Evolutionary conservation across 2,113 vertebrate genomes (phyloP), one percentile per base, ranked within the genome.

Genomic region (Istiophorus platypterus): DNA sequence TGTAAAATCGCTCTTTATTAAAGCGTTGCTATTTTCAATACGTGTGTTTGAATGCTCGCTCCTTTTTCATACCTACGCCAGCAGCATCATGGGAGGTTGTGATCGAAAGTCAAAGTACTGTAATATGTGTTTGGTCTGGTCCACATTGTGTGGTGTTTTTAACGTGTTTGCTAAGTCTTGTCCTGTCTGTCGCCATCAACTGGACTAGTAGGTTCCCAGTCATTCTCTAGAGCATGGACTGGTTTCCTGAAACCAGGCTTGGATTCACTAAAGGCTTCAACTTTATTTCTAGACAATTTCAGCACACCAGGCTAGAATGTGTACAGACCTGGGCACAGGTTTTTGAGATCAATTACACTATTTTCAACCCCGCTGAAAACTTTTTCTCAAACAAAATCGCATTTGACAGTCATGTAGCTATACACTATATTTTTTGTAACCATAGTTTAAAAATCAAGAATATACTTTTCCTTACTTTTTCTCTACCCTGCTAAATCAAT

Each of bases 11-110:
- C 89, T 92, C 92, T 92, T 94, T 94, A 92, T 94, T 92, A 93
- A 93, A 93, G 88, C 92, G 85, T 93, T 94, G 92, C 89, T 93
- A 93, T 93, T 93, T 94, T 94, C 92, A 92, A 93, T 91, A 89
- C 75, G 64, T 90, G 64, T 90, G 92, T 93, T 92, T 91, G 89
- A 93, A 93, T 84, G 89, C 90, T 93, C 63, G 86, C 91, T 92
- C 89, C 86, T 94, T 92, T 91, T 91, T 93, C 85, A 88, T 90
- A 82, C 75, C 75, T 73, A 89, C 84, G 89, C 91, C 91, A 93
- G 92, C 91, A 91, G 84, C 88, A 90, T 90, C 88, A 78, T 81
- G 82, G 74, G 86, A 90, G 87, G 80, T 88, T 84, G 87, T 85
- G 89, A 85, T 83, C 89, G 87, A 74, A 86, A 89, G 88, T 91